Conservation (phyloP, 2,797 vertebrate genomes). For the Ceyx erithaca region DNA sequence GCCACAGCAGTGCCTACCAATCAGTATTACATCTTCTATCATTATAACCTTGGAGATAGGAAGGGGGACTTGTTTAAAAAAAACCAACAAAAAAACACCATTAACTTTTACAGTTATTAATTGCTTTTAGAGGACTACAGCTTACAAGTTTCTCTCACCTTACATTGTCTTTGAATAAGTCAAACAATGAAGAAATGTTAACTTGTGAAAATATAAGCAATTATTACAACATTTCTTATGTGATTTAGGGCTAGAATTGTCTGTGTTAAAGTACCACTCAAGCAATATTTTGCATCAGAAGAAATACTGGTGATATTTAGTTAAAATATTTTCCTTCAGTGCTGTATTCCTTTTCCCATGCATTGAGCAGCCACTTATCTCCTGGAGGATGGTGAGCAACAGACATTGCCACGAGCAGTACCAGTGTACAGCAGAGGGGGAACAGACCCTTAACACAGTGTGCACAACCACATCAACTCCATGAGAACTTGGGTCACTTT, state of each 20-base stretch:
- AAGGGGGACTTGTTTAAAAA: not conserved
- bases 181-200: not conserved
- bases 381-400: not conserved
- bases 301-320: not conserved
- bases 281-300: not conserved
- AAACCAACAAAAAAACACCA: no score
- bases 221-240: not conserved
- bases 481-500: not conserved
- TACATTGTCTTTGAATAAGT: not conserved
- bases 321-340: not conserved
- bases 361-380: not conserved
- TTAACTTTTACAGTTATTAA: not conserved
- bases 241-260: not conserved
- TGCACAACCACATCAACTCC: not conserved
- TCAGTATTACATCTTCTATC: not conserved
- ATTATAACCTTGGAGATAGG: not conserved
- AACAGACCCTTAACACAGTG: not conserved
- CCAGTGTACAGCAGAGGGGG: not conserved
- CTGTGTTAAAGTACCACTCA: not conserved
- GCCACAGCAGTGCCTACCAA: not conserved
- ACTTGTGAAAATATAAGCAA: not conserved
- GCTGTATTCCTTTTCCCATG: not conserved
- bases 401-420: not conserved
- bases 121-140: not conserved
- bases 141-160: not conserved